Evolutionary conservation across 2,797 vertebrate species (phyloP).

Genomic region (Aulostomus chinensis): DNA sequence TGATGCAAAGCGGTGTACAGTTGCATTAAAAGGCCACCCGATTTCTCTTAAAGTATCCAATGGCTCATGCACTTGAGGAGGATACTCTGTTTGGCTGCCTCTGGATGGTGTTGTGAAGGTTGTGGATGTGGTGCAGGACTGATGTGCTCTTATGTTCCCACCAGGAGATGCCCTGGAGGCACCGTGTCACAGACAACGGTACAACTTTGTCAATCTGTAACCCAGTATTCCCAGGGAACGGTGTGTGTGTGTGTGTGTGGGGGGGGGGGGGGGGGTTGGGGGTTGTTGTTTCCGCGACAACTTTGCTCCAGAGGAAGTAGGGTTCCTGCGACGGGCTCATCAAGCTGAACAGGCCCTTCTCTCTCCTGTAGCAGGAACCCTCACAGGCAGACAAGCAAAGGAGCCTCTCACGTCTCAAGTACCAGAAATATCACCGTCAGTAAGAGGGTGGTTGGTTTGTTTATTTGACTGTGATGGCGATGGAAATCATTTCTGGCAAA

Average conservation of each 20-base stretch:
- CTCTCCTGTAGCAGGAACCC: conserved; percentile 43
- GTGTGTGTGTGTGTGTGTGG: conserved; percentile 37
- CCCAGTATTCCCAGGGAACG: conserved; percentile 79
- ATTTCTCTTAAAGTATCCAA: background rate
- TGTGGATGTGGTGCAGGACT: conserved; percentile 22
- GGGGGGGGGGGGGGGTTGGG: conserved; percentile 27
- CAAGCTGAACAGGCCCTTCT: conserved; percentile 58
- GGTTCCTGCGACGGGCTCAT: conserved; percentile 47
- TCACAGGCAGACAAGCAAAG: conserved; percentile 51
- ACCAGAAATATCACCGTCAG: conserved; percentile 73
- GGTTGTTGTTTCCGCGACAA: conserved; percentile 74
- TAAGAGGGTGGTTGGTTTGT: conserved; percentile 70
- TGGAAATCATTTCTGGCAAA: conserved; percentile 51
- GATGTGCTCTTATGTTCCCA: conserved; percentile 43
- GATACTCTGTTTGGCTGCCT: conserved; percentile 3
- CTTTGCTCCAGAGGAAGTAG: conserved; percentile 45
- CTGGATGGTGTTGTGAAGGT: background rate
- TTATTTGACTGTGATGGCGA: conserved; percentile 74
- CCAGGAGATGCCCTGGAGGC: conserved; percentile 54
- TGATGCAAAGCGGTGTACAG: conserved; percentile 28
- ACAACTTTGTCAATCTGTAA: conserved; percentile 83
- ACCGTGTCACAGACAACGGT: conserved; percentile 60
- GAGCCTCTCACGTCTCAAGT: conserved; percentile 73
- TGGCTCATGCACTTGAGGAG: background rate
- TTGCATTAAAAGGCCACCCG: conserved; percentile 43